Base-by-base conservation (phyloP, 1,140 invertebrate species). In the Ceratina australensis region DNA sequence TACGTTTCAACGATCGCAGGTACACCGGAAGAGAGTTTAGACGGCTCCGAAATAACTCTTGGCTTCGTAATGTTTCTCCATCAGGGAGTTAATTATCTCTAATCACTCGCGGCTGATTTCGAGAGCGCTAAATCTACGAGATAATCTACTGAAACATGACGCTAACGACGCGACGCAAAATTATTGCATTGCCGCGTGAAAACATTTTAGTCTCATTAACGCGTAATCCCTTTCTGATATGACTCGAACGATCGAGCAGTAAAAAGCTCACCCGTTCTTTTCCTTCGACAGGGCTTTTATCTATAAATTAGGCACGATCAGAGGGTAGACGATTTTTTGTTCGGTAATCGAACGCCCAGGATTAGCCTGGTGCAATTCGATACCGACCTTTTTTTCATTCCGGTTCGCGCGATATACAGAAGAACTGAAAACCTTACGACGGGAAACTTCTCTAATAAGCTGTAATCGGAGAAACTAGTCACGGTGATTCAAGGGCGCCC, bases 341-440 rank as follows among this genome's bases (percentile, higher is more conserved):
- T 24, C 42, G 52, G 63, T 54, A 83, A 75, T 76, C 72, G 73
- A 80, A 80, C 73, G 57, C 66, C 24, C 64, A 65, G 76, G 83
- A 87, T 87, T 87, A 86, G 86, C 86, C 69, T 42, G 86, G 79
- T 86, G 86, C 84, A 83, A 87, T 72, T 81, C 78, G 68, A 87
- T 68, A 82, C 69, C 72, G 71, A 50, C 52, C 61, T 64, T 16
- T 28, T 26, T n/a, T 59, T 28, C n/a, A 22, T n/a, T 57, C 50
- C 10, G 5, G 33, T 42, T 42, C 33, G 33, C 10, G 5, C 10
- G 10, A 42, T 42, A 42, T 3, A 64, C 26, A 13, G 60, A 72
- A 50, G 28, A 69, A 64, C 60, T 50, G 50, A n/a, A 76, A 77
- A 72, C 63, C 59, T 59, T 3, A 72, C 50, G 71, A 68, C 24